Conservation (phyloP, 2,113 vertebrate genomes). For the Dipodomys stephensi region DNA sequence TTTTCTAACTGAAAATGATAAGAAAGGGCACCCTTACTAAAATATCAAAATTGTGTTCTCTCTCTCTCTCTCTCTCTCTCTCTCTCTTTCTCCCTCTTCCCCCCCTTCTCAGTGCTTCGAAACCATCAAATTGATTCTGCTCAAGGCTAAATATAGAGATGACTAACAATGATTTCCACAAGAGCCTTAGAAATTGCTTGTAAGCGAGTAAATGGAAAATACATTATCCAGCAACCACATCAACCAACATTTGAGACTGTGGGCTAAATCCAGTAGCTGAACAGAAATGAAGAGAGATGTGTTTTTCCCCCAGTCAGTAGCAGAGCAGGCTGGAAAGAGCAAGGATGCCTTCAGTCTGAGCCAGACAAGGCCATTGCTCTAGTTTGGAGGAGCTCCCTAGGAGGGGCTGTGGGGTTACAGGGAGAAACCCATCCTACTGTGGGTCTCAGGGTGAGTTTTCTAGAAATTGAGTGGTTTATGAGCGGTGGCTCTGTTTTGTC, state of each 20-base stretch:
- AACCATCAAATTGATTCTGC: constrained; percentile 81
- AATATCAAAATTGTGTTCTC: constrained; percentile 64
- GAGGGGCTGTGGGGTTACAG: background rate
- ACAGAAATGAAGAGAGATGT: constrained; percentile 75
- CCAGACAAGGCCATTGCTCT: too few species aligned
- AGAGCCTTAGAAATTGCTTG: constrained; percentile 83
- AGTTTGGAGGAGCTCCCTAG: background rate
- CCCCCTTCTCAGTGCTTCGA: constrained; percentile 67
- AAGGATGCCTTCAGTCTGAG: constrained; percentile 21
- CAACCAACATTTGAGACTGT: constrained; percentile 76
- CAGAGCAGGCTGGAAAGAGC: constrained; percentile 70
- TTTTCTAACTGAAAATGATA: constrained; percentile 70
- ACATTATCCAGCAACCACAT: constrained; percentile 81
- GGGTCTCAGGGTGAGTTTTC: background rate
- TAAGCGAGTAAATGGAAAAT: constrained; percentile 83
- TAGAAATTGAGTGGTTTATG: background rate
- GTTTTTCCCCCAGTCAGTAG: constrained; percentile 72
- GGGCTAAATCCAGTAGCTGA: constrained; percentile 74
- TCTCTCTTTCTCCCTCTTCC: background rate
- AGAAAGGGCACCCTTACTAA: constrained; percentile 65
- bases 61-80: background rate
- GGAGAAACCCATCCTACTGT: background rate
- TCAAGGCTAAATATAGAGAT: constrained; percentile 86
- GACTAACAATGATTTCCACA: constrained; percentile 85
- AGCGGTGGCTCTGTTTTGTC: background rate